A percentile compares a stretch with the other conserved stretches of the same genome.
These are phyloP conservation scores for Turritopsis dohrnii DNA, from an alignment of 30 jellyfish, hydroid and myxozoan genomes.

Conservation along the genomic window DNA sequence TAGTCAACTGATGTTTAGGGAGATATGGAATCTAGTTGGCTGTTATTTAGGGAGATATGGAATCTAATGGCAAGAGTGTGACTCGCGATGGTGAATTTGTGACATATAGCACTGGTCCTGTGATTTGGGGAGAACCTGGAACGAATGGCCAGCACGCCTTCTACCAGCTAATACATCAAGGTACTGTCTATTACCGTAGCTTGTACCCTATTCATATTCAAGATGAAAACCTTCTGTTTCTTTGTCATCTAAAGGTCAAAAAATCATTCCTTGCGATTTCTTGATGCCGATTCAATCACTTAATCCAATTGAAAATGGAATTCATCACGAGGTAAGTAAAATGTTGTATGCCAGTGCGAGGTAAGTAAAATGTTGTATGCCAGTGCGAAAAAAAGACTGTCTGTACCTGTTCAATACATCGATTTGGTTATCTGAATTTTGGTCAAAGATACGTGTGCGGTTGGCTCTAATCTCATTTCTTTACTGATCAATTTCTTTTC, in stretches of 20 bases:
- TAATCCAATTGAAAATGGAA: slow-evolving; percentile 75
- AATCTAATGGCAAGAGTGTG: slow-evolving; percentile 93
- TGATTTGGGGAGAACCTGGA: slow-evolving; percentile 99
- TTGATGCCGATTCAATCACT: slow-evolving; percentile 81
- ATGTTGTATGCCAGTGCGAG: not conserved
- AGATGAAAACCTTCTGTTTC: too few species aligned
- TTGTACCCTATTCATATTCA: not conserved
- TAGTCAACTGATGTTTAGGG: not conserved
- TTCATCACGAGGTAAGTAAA: slow-evolving; percentile 86
- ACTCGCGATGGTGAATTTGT: slow-evolving; percentile 76
- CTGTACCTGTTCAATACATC: not conserved
- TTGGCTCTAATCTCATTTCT: not conserved
- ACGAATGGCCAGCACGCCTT: slow-evolving; percentile 99
- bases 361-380: not conserved
- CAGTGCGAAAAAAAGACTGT: too few species aligned
- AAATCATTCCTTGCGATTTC: slow-evolving; percentile 87
- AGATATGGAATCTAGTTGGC: not conserved
- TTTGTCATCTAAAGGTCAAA: slow-evolving; percentile 45
- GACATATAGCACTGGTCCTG: slow-evolving; percentile 88
- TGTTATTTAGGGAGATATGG: slow-evolving; percentile 89
- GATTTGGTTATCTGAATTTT: too few species aligned
- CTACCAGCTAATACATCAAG: slow-evolving; percentile 97
- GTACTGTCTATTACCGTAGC: slow-evolving; percentile 25
- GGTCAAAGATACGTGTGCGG: not conserved
- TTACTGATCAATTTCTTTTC: not conserved